Percentiles rank a stretch among this genome's conserved stretches.
These are phyloP conservation scores for Petrocephalus schoutedeni DNA, from an alignment of 2,797 vertebrate species.

Conservation along the genomic window DNA sequence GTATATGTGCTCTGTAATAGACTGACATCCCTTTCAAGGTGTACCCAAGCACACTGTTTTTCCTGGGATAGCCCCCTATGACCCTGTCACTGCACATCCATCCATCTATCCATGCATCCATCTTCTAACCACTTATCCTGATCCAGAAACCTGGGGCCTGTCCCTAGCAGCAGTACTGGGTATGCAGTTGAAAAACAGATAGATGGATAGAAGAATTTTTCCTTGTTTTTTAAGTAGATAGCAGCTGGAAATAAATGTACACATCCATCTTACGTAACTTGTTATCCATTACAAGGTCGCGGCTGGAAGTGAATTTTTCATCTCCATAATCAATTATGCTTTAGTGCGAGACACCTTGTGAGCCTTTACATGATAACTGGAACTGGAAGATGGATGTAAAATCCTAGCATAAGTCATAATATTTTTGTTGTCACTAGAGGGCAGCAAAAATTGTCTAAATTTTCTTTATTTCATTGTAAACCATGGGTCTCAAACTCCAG, in stretches of 20 bases:
- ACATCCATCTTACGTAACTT: neutral
- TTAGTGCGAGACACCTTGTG: neutral
- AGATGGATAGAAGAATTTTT: neutral
- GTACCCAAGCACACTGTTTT: neutral
- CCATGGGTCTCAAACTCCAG: too few species aligned
- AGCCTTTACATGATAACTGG: neutral
- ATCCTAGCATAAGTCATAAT: neutral
- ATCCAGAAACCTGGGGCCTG: neutral
- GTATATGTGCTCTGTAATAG: neutral
- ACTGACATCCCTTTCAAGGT: neutral
- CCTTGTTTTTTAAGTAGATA: neutral
- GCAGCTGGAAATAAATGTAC: neutral
- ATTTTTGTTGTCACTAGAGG: neutral
- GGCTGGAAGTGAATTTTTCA: neutral
- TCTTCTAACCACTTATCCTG: neutral
- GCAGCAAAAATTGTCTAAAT: neutral
- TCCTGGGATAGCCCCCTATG: neutral
- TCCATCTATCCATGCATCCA: neutral
- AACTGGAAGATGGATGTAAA: neutral
- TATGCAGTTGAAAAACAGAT: neutral
- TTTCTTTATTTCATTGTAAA: neutral
- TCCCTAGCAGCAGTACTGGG: neutral
- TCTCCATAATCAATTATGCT: constrained; percentile 1
- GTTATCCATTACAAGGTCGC: neutral
- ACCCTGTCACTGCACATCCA: neutral